Percentiles rank a stretch among this genome's conserved stretches.
Evolutionary conservation across 2,113 vertebrate species (phyloP).

Genomic region (Montifringilla adamsi): DNA sequence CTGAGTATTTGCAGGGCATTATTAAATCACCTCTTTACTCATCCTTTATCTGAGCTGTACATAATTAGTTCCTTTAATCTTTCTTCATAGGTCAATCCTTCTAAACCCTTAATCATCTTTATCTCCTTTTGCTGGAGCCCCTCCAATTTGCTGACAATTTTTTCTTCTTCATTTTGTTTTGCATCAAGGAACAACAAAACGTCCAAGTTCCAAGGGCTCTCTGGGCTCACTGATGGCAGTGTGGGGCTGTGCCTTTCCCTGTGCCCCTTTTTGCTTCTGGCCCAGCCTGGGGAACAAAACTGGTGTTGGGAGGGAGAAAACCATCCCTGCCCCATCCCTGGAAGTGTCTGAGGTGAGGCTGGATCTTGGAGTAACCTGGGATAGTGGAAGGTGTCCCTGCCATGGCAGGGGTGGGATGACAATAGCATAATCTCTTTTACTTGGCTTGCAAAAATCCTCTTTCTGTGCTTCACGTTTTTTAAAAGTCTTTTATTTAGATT

Average conservation of each 20-base stretch:
- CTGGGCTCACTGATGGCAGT: background rate
- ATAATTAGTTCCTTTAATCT: constrained; percentile 74
- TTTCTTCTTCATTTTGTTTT: background rate
- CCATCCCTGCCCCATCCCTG: background rate
- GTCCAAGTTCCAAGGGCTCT: background rate
- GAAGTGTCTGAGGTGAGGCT: background rate
- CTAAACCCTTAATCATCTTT: constrained; percentile 68
- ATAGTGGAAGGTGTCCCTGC: background rate
- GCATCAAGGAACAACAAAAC: background rate
- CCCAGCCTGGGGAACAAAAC: background rate
- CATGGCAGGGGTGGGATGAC: background rate
- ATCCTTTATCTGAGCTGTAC: constrained; percentile 68
- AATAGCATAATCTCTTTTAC: background rate
- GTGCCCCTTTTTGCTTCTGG: background rate
- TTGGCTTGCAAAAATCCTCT: background rate
- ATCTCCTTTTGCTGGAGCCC: constrained; percentile 55
- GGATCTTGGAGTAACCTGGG: background rate
- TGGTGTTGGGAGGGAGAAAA: background rate
- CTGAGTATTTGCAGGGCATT: constrained; percentile 46
- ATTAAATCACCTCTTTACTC: constrained; percentile 70
- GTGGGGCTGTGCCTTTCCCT: background rate
- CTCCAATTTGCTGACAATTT: constrained; percentile 43
- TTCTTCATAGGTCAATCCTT: constrained; percentile 69
- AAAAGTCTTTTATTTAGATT: background rate
- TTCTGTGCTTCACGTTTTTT: background rate